Percentiles rank a stretch among this genome's conserved stretches.
Conservation (phyloP, 2,888 invertebrate genomes). For the Agapostemon virescens region DNA sequence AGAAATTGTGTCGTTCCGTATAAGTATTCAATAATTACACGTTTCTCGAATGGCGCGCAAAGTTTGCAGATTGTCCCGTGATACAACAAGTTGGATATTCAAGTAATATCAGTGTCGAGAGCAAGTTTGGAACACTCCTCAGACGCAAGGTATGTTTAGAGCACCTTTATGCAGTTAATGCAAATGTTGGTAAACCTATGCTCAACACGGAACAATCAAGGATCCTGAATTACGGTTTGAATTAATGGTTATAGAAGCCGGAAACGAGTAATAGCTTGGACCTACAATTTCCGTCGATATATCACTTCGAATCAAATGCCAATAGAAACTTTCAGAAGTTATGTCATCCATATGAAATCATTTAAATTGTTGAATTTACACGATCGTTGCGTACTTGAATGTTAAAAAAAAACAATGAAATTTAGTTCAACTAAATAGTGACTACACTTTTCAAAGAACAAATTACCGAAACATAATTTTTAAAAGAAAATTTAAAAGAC, state of each 20-base stretch:
- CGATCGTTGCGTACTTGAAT: not conserved
- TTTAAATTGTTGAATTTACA: not conserved
- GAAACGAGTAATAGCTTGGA: constrained; percentile 22
- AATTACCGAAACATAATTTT: not conserved
- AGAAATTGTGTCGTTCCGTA: not conserved
- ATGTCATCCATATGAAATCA: constrained; percentile 20
- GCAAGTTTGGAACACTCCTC: constrained; percentile 32
- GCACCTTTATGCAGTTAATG: constrained; percentile 34
- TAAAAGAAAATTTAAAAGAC: not conserved
- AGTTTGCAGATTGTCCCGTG: constrained; percentile 18
- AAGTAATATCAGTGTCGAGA: constrained; percentile 18
- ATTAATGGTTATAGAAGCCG: constrained; percentile 30
- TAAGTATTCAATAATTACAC: constrained; percentile 12
- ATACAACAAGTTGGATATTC: constrained; percentile 30
- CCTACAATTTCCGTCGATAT: not conserved
- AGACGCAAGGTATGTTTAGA: constrained; percentile 22
- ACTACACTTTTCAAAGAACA: not conserved
- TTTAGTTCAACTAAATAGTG: not conserved
- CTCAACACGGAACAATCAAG: constrained; percentile 27
- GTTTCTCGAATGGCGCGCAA: not conserved
- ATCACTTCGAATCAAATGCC: not conserved
- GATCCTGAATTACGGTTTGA: constrained; percentile 29
- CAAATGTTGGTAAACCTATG: constrained; percentile 40
- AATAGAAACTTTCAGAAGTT: not conserved
- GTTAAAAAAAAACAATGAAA: not conserved